These are phyloP conservation scores for Calameuta pallipes DNA, from an alignment of 2,888 invertebrate species.

Conservation along the genomic window DNA sequence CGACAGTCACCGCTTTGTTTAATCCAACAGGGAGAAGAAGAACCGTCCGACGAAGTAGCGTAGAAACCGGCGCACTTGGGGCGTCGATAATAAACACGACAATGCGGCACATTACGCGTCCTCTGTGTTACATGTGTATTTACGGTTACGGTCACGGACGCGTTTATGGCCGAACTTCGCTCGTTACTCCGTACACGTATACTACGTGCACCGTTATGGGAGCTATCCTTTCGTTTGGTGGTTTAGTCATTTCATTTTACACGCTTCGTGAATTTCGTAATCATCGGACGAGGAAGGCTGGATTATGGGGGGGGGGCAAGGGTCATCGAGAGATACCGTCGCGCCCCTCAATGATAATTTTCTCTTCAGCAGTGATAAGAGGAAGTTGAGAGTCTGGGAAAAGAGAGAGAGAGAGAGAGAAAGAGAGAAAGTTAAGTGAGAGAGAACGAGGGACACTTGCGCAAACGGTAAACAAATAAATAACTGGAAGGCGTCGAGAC, in stretches of 20 bases:
- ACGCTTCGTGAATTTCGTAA: conserved; percentile 12
- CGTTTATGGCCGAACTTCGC: not conserved
- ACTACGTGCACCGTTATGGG: conserved; percentile 48
- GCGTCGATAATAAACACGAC: not conserved
- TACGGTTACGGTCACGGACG: not conserved
- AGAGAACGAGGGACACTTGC: not conserved
- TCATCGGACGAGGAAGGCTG: not conserved
- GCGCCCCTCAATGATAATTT: not conserved
- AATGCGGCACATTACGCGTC: not conserved
- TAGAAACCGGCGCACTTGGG: not conserved
- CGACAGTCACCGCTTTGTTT: not conserved
- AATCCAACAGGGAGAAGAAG: not conserved
- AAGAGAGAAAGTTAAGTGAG: not conserved
- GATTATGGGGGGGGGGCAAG: not conserved
- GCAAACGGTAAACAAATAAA: conserved; percentile 10
- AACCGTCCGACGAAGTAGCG: not conserved
- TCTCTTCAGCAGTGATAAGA: not conserved
- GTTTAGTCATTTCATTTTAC: conserved; percentile 11
- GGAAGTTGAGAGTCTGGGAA: not conserved
- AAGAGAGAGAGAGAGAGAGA: conserved; percentile 12
- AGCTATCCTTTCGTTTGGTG: conserved; percentile 22
- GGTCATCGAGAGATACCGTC: not conserved
- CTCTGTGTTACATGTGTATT: not conserved
- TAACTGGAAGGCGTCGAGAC: conserved; percentile 7
- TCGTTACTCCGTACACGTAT: conserved; percentile 28